These are phyloP conservation scores for Zapus hudsonius DNA, from an alignment of 2,113 vertebrate species.

Conservation along the genomic window DNA sequence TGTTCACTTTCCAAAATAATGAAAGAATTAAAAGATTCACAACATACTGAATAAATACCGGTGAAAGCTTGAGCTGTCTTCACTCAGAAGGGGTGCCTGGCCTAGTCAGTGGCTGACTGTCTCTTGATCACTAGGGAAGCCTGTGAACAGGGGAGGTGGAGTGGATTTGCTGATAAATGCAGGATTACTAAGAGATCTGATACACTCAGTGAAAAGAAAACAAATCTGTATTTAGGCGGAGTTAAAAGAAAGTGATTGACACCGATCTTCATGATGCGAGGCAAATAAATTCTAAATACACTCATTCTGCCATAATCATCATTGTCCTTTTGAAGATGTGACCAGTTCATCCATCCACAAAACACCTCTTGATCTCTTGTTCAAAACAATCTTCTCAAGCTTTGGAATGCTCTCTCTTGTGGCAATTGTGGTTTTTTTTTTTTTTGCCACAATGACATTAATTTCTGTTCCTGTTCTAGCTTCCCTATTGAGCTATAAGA, in stretches of 20 bases:
- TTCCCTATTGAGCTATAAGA: not conserved
- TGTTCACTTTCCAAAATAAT: constrained; percentile 9
- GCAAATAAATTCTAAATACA: not conserved
- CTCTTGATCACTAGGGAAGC: not conserved
- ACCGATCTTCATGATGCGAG: not conserved
- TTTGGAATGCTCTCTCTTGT: not conserved
- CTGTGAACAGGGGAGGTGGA: not conserved
- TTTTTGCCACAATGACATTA: not conserved
- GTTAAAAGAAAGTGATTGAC: constrained; percentile 1
- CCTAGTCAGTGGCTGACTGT: not conserved
- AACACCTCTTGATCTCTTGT: not conserved
- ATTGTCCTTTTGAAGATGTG: constrained; percentile 6
- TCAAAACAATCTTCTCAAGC: not conserved
- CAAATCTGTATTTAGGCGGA: not conserved
- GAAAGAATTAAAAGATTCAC: not conserved
- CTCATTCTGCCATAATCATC: not conserved
- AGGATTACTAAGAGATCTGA: not conserved
- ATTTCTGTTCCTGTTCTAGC: not conserved
- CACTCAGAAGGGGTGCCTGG: not conserved
- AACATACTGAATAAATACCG: not conserved
- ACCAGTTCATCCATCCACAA: not conserved
- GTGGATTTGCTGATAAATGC: not conserved
- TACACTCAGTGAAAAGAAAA: not conserved
- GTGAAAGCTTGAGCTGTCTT: not conserved
- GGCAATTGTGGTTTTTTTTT: not conserved